Evolutionary conservation across 2,797 vertebrate genomes (phyloP), one percentile per base, ranked within the genome.

Genomic region (Heterohyrax brucei): DNA sequence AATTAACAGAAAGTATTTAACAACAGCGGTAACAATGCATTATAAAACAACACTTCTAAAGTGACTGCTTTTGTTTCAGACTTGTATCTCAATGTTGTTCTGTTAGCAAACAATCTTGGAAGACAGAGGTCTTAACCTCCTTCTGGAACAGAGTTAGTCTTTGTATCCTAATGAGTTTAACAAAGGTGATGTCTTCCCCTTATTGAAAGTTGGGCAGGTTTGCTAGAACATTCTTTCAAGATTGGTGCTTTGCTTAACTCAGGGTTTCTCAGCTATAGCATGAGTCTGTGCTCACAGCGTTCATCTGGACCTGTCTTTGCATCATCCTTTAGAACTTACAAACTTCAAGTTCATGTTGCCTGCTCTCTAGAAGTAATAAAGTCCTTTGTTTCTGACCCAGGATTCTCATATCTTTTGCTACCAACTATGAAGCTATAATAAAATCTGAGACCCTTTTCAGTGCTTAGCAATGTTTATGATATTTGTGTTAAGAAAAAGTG

Each of bases 221-320:
- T 64, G 10, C 6, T 22, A 26, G 62, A 9, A 48, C 19, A 70
- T 26, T 88, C 13, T 21, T 59, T 6, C 3, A 50, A 7, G 3
- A 26, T 9, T 7, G 28, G 46, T 24, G 28, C 13, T 46, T 68
- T 44, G 18, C 10, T 30, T 16, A 66, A 2, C 19, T 81, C 19
- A 56, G 16, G 1, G 5, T 56, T 66, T 86, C n/a, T 86, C n/a
- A 33, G n/a, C 46, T 94, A 24, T 28, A 18, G 56, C n/a, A 28
- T 18, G 14, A 39, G 44, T 10, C 64, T 10, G 8, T 70, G 21
- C 16, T 4, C 12, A 3, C 2, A 14, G 48, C 10, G 50, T 12
- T 12, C 8, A 48, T 26, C 22, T 66, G 24, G 1, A 39, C 8
- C 28, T 14, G 26, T 19, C 18, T 16, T 0, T 3, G 28, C 1